Evolutionary conservation across 2,888 invertebrate species (phyloP).

Genomic region (Hyposoter didymator): DNA sequence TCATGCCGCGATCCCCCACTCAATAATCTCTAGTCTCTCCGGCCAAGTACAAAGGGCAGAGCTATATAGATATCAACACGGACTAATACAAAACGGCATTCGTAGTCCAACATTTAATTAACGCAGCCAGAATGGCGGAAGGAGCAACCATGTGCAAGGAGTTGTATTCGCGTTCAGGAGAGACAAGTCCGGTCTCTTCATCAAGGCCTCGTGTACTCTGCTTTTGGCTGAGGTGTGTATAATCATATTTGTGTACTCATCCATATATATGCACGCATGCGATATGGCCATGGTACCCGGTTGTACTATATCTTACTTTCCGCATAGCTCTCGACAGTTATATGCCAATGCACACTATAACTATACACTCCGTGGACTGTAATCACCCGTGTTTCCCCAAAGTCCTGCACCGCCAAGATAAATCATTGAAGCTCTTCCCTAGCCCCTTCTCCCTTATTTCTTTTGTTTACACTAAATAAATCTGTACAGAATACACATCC

Average conservation of each 20-base stretch:
- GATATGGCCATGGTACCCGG: neutral
- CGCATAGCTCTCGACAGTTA: slow-evolving; percentile 39
- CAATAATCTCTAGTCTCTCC: neutral
- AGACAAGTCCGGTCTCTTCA: slow-evolving; percentile 43
- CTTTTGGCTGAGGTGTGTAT: slow-evolving; percentile 26
- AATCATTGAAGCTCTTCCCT: slow-evolving; percentile 26
- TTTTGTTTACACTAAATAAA: slow-evolving; percentile 9
- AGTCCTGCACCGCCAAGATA: slow-evolving; percentile 42
- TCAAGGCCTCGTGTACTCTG: slow-evolving; percentile 35
- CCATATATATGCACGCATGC: neutral
- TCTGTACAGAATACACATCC: slow-evolving; percentile 1
- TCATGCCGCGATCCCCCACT: neutral
- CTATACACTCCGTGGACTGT: neutral
- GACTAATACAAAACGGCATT: neutral
- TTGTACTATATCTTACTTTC: slow-evolving; percentile 13
- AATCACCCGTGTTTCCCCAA: slow-evolving; percentile 30
- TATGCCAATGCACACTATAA: neutral
- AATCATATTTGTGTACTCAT: slow-evolving; percentile 20
- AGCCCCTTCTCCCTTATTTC: neutral
- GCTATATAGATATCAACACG: neutral
- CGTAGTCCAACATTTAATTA: slow-evolving; percentile 41
- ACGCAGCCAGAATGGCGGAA: slow-evolving; percentile 26
- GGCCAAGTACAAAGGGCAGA: neutral
- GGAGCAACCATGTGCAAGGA: slow-evolving; percentile 28
- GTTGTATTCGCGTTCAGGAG: slow-evolving; percentile 38